Percentiles rank a stretch among this genome's conserved stretches.
phyloP scores from a whole-genome alignment of 23 tunicate genomes.

The Diplosoma virens region DNA sequence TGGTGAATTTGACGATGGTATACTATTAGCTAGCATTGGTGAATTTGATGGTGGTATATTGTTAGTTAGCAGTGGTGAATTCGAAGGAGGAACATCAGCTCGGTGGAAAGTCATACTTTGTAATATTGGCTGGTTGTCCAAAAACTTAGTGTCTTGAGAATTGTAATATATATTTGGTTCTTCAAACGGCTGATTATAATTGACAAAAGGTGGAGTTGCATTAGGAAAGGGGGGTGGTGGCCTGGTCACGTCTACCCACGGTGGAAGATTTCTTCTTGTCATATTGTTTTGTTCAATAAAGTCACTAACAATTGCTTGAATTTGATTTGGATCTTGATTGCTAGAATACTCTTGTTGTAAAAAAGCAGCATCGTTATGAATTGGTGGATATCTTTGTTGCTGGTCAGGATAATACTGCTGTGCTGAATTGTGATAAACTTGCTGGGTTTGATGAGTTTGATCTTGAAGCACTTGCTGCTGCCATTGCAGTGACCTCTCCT shows the following conservation, averaged over 20 bases:
- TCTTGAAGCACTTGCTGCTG: not conserved
- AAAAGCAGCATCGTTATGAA: too few species aligned
- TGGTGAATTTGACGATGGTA: not conserved
- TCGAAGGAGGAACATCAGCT: not conserved
- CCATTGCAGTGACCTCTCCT: slow-evolving; percentile 15
- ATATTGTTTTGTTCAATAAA: slow-evolving; percentile 51
- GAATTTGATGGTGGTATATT: not conserved
- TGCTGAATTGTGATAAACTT: too few species aligned
- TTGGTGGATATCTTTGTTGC: not conserved
- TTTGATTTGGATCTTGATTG: slow-evolving; percentile 41
- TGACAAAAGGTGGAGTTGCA: not conserved
- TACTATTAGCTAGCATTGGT: not conserved
- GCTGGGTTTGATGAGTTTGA: not conserved
- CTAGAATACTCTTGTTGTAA: too few species aligned
- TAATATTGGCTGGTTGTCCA: slow-evolving; percentile 21
- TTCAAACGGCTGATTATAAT: not conserved
- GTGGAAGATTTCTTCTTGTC: slow-evolving; percentile 23
- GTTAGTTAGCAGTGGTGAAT: not conserved
- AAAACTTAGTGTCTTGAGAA: not conserved
- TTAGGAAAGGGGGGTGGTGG: slow-evolving; percentile 53
- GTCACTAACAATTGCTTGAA: slow-evolving; percentile 51
- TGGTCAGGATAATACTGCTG: not conserved
- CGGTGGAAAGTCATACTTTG: slow-evolving; percentile 35
- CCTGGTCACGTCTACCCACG: slow-evolving; percentile 46
- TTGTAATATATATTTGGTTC: slow-evolving; percentile 1